Conservation (phyloP, 2,113 vertebrate genomes). For the Bos taurus region DNA sequence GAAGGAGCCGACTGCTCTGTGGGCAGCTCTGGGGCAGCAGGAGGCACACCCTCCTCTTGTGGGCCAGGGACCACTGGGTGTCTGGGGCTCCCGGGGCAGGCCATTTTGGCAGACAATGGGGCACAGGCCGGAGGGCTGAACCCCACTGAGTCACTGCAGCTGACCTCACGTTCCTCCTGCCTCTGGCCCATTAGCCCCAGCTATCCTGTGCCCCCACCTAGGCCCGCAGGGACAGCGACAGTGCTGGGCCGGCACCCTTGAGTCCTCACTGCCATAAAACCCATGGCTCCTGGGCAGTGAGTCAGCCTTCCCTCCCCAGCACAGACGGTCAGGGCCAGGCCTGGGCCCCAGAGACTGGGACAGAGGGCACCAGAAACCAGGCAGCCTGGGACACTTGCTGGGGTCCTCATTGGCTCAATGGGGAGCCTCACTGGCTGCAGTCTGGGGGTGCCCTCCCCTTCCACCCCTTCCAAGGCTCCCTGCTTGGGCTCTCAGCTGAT, state of each 20-base stretch:
- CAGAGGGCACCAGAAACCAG: background rate
- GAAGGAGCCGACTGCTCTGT: background rate
- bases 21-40: background rate
- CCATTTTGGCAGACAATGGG: background rate
- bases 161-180: background rate
- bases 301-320: background rate
- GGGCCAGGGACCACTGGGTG: background rate
- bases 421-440: background rate
- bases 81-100: background rate
- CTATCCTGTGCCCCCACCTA: too few species aligned
- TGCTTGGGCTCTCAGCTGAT: background rate
- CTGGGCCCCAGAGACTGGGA: background rate
- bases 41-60: rapidly evolving
- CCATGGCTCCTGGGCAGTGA: background rate
- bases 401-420: background rate
- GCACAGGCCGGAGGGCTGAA: background rate
- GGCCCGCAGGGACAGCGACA: background rate
- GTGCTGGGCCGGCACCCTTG: background rate
- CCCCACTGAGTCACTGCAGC: background rate
- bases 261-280: background rate
- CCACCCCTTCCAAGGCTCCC: background rate
- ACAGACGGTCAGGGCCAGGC: background rate
- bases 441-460: background rate
- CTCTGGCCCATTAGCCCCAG: background rate
- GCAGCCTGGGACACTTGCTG: too few species aligned